Evolutionary conservation across 1,140 invertebrate genomes (phyloP).

Genomic region (Sweltsa coloradensis): DNA sequence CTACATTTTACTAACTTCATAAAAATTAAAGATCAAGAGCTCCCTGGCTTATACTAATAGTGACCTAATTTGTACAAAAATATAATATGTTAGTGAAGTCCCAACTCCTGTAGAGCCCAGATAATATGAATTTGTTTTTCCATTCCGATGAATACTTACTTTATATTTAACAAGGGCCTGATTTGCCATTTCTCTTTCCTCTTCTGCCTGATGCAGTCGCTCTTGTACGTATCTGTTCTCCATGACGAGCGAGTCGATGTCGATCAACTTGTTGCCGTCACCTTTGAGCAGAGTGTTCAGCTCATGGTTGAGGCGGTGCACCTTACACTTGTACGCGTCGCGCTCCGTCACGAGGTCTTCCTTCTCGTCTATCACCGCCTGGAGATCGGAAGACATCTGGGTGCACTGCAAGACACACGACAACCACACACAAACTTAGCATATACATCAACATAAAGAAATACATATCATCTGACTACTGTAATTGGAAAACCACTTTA

Average conservation of each 20-base stretch:
- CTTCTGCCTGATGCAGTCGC: constrained; percentile 60
- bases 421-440: constrained; percentile 4
- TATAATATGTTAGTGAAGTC: too few species aligned
- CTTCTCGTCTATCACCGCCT: constrained; percentile 71
- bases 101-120: too few species aligned
- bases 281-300: constrained; percentile 57
- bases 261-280: constrained; percentile 42
- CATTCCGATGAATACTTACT: constrained; percentile 36
- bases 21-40: too few species aligned
- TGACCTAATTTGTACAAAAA: too few species aligned
- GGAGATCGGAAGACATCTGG: constrained; percentile 59
- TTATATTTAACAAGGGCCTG: constrained; percentile 60
- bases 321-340: constrained; percentile 76
- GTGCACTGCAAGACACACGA: constrained; percentile 32
- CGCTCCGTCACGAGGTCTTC: constrained; percentile 69
- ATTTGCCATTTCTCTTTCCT: constrained; percentile 63
- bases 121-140: too few species aligned
- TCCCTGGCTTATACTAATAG: too few species aligned
- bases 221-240: constrained; percentile 78
- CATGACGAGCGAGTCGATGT: constrained; percentile 66
- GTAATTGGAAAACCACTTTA: too few species aligned
- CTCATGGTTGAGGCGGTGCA: constrained; percentile 70
- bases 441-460: not conserved
- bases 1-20: too few species aligned
- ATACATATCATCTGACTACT: too few species aligned